These are phyloP conservation scores for Pristionchus maxplancki DNA, from an alignment of 2,888 invertebrate species.

Conservation along the genomic window DNA sequence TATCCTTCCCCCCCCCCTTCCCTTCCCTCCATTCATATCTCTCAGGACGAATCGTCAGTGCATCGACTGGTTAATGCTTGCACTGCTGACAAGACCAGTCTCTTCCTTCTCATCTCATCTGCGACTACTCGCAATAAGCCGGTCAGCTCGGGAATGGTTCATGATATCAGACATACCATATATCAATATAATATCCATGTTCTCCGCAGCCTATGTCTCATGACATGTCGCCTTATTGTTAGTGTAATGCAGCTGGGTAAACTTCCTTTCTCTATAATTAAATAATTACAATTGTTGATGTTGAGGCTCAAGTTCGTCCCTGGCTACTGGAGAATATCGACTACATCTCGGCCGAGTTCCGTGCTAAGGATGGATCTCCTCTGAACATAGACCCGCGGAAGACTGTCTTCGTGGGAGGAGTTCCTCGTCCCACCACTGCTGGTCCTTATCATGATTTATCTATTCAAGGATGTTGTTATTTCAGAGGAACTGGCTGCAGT, in stretches of 20 bases:
- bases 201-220: no score
- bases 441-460: not conserved
- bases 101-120: conserved; percentile 96
- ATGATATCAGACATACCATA: no score
- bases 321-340: conserved; percentile 87
- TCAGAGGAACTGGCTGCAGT: conserved; percentile 97
- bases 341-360: conserved; percentile 85
- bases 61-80: conserved; percentile 97
- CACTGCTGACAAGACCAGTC: conserved; percentile 96
- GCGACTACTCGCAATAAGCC: conserved; percentile 99
- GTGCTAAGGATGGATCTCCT: conserved; percentile 79
- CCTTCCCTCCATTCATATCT: not conserved
- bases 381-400: conserved; percentile 97
- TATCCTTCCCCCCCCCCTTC: not conserved
- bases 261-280: no score
- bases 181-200: no score
- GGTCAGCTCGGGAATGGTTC: no score
- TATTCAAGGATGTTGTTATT: not conserved
- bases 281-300: not conserved
- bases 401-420: conserved; percentile 98
- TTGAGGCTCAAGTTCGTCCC: conserved; percentile 55
- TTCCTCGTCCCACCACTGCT: conserved; percentile 84
- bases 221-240: no score
- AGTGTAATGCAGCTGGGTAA: no score
- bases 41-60: conserved; percentile 91